These are phyloP conservation scores for Drosophila fulvimacula DNA, from an alignment of 2,888 invertebrate genomes.

Conservation along the genomic window DNA sequence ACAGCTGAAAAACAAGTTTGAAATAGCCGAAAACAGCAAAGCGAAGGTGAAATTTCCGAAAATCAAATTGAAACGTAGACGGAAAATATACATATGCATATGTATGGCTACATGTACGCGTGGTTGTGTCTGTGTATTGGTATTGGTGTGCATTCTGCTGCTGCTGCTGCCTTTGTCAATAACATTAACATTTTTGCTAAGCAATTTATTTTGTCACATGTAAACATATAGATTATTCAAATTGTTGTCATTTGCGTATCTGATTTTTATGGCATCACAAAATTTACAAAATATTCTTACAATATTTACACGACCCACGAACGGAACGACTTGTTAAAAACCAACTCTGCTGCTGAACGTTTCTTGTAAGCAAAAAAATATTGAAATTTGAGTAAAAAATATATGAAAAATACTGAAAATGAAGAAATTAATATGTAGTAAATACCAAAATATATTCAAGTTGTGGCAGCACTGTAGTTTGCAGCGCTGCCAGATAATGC, in stretches of 20 bases:
- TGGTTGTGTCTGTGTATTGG: conserved; percentile 19
- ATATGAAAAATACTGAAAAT: conserved; percentile 40
- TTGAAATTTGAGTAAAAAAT: conserved; percentile 7
- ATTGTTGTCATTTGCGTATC: conserved; percentile 25
- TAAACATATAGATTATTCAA: conserved; percentile 10
- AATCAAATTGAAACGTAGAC: conserved; percentile 80
- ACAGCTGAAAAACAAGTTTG: conserved; percentile 78
- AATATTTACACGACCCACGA: conserved; percentile 66
- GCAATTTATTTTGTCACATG: conserved; percentile 15
- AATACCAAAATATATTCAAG: conserved; percentile 4
- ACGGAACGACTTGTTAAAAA: conserved; percentile 67
- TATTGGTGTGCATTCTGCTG: conserved; percentile 51
- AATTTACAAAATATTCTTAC: conserved; percentile 48
- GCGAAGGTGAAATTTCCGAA: conserved; percentile 78
- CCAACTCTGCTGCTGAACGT: conserved; percentile 26
- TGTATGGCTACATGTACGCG: conserved; percentile 52
- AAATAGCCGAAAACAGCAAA: conserved; percentile 80
- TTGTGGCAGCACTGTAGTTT: conserved; percentile 5
- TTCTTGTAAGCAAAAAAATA: conserved; percentile 23
- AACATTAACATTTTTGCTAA: conserved; percentile 4
- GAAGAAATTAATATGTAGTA: background rate
- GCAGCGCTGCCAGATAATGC: conserved; percentile 34
- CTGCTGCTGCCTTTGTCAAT: conserved; percentile 32
- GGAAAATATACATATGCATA: conserved; percentile 73
- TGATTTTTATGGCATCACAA: conserved; percentile 14